Base-by-base conservation (phyloP, 2,797 vertebrate genomes). In the Enteromius argenteus region DNA sequence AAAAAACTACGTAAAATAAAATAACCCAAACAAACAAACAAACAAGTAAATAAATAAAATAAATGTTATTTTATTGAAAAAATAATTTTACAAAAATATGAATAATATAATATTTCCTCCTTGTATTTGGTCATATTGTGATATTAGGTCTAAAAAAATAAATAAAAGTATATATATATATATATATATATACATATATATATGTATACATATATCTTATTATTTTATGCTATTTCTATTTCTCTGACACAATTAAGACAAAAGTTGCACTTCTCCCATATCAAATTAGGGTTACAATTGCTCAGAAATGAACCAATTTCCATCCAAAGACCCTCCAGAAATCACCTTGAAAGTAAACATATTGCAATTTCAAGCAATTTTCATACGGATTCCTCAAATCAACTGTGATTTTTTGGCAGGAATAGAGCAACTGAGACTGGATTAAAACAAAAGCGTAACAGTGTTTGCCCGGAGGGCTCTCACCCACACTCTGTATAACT, bases 401-500 rank as follows among this genome's bases (percentile, higher is more conserved):
- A 72, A 60, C 75, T 51, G 53, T 64, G 76, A 84, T 66, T 62
- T 60, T 84, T 60, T 79, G 75, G 75, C 75, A 79, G 23, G 53
- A 13, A 68, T 4, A 68, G 62, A 56, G 49, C 73, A 67, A 77
- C 64, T 42, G 64, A 75, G 35, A 77, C 64, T 58, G 19, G 13
- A 83, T 68, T 56, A 32, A 67, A 83, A 77, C 72, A 32, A 83
- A 83, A 68, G 42, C 9, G 9, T 75, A 77, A 77, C 74, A 58
- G 14, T 69, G 73, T 84, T 79, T 79, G 27, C 67, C 83, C 21
- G 3, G 39, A 7, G 67, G 83, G 74, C 53, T 23, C 37, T 84
- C 75, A 71, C 83, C 74, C 83, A 84, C 83, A 79, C 83, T 71
- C 83, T 11, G 37, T 37, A 71, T 49, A 71, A 84, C 74, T 23